phyloP scores from a whole-genome alignment of 2,888 invertebrate genomes.

The Polydrusus pterygomalis region DNA sequence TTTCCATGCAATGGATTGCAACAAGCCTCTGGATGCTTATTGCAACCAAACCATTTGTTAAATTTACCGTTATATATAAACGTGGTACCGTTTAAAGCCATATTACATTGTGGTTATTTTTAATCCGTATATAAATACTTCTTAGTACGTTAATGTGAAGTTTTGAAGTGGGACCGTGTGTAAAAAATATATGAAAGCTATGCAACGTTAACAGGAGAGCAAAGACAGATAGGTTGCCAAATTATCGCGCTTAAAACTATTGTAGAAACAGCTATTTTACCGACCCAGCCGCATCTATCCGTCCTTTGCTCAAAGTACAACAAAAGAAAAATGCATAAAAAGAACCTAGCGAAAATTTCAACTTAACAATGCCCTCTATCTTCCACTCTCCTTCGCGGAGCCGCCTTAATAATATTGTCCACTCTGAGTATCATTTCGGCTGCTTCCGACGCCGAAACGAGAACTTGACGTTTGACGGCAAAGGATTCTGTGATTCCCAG shows the following conservation, averaged over 20 bases:
- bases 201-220: conserved; percentile 35
- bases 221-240: conserved; percentile 10
- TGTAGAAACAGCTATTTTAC: background rate
- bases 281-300: background rate
- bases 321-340: conserved; percentile 30
- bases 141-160: conserved; percentile 25
- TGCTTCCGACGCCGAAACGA: conserved; percentile 95
- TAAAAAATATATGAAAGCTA: conserved; percentile 33
- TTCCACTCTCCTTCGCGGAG: conserved; percentile 89
- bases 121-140: conserved; percentile 11
- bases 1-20: background rate
- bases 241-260: background rate
- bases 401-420: conserved; percentile 96
- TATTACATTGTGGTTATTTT: conserved; percentile 4
- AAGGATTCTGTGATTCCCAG: conserved; percentile 97
- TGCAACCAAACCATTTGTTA: background rate
- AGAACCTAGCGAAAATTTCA: conserved; percentile 18
- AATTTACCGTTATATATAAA: background rate
- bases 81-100: background rate
- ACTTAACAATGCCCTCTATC: conserved; percentile 85
- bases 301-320: conserved; percentile 10
- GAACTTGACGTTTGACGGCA: conserved; percentile 96
- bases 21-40: background rate
- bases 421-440: conserved; percentile 99
- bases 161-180: background rate